Evolutionary conservation across 2,113 vertebrate genomes (phyloP), one percentile per base, ranked within the genome.

Genomic region (Castor canadensis): DNA sequence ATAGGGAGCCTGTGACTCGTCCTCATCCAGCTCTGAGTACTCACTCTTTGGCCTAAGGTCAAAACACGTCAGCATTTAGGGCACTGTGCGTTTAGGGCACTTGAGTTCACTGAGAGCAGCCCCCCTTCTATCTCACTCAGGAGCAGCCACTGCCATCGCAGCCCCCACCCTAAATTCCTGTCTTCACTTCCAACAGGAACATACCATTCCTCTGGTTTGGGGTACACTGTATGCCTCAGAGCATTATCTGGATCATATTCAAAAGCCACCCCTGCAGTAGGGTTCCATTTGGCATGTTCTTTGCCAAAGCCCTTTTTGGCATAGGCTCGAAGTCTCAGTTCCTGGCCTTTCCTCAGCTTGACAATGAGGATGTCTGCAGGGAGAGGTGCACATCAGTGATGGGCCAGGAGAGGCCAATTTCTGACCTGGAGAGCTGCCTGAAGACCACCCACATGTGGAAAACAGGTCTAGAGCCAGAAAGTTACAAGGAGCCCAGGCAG

Each of bases 201-300:
- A 0, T 97, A 99, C 99, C 99, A 99, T 96, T 99, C 99, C 97
- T 99, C 99, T 0, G 99, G 99, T 49, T 99, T 99, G 52, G 99
- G 99, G 97, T 98, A 99, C 52, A 99, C 99, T 0, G 99, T 99
- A 98, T 99, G 99, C 81, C 99, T 98, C 94, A 99, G 98, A 0
- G 99, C 99, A 0, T 99, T 99, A 98, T 99, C 99, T 0, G 99
- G 99, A 97, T 99, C 99, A 0, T 99, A 99, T 73, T 99, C 99
- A 2, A 99, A 99, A 52, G 99, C 99, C 58, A 99, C 99, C 0
- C 99, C 99, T 0, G 99, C 99, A 0, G 99, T 99, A 9, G 99
- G 99, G 98, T 99, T 99, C 99, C 99, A 99, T 97, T 99, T 99
- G 95, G 99, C 99, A 0, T 99, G 99, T 38, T 99, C 99, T 97